phyloP scores from a whole-genome alignment of 2,888 invertebrate species.

The Drosophila ustulata region DNA sequence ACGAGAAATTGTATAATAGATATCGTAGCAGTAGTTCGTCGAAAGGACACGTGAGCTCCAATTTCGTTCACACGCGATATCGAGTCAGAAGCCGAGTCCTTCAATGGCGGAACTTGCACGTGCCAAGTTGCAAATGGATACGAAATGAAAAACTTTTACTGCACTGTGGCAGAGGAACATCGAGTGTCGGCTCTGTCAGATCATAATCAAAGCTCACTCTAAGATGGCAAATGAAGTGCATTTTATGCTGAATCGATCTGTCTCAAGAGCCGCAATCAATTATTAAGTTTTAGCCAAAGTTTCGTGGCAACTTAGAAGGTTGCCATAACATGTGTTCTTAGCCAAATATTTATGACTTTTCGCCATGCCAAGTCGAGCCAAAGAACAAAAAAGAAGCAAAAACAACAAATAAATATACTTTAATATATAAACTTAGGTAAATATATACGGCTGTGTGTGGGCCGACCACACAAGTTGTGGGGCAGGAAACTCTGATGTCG shows the following conservation, averaged over 20 bases:
- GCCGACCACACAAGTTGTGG: slow-evolving; percentile 53
- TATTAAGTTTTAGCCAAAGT: slow-evolving; percentile 9
- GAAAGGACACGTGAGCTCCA: slow-evolving; percentile 15
- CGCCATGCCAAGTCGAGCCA: not conserved
- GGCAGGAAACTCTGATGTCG: slow-evolving; percentile 42
- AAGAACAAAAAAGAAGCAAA: not conserved
- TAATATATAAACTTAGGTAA: slow-evolving; percentile 5
- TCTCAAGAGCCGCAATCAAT: slow-evolving; percentile 5
- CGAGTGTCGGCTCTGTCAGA: not conserved
- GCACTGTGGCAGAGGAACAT: not conserved
- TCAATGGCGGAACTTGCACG: slow-evolving; percentile 43
- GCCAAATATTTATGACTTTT: not conserved
- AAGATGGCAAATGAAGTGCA: not conserved
- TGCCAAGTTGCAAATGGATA: slow-evolving; percentile 64
- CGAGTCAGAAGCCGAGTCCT: slow-evolving; percentile 2
- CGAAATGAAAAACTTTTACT: slow-evolving; percentile 38
- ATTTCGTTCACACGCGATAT: slow-evolving; percentile 36
- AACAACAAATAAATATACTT: not conserved
- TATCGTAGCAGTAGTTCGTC: slow-evolving; percentile 12
- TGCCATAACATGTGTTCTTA: not conserved
- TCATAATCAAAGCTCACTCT: slow-evolving; percentile 8
- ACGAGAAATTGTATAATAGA: slow-evolving; percentile 9
- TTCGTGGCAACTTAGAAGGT: slow-evolving; percentile 2
- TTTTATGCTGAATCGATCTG: not conserved
- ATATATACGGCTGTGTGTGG: slow-evolving; percentile 2